phyloP scores from a whole-genome alignment of 2,888 invertebrate genomes.

The Dorcus parallelipipedus region DNA sequence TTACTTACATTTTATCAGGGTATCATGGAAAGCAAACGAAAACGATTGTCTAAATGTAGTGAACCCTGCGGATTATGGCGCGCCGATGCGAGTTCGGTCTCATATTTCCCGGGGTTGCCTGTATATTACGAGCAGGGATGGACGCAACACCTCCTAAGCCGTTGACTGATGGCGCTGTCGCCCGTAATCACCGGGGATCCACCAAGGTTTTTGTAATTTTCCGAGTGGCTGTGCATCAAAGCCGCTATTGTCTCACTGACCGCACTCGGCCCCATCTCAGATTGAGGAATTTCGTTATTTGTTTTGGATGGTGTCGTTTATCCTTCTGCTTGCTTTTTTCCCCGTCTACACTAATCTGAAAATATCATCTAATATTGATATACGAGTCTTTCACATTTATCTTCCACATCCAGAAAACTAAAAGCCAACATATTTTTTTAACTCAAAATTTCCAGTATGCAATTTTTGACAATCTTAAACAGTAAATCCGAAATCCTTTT shows the following conservation, averaged over 20 bases:
- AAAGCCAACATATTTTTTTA: too few species aligned
- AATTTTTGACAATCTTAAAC: too few species aligned
- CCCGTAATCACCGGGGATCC: conserved; percentile 40
- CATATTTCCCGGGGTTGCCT: conserved; percentile 35
- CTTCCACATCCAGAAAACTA: background rate
- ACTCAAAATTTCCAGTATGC: too few species aligned
- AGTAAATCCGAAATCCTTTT: too few species aligned
- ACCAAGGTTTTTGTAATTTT: conserved; percentile 43
- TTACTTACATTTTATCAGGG: background rate
- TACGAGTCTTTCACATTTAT: background rate
- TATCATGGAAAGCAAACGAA: background rate
- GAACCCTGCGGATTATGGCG: conserved; percentile 15
- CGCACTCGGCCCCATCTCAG: conserved; percentile 26
- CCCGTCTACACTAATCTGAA: background rate
- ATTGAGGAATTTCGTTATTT: conserved; percentile 28
- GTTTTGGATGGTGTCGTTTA: conserved; percentile 13
- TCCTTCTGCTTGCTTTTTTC: background rate
- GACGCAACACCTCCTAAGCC: conserved; percentile 40
- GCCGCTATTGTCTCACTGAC: conserved; percentile 37
- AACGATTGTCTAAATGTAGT: background rate
- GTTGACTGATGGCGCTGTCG: conserved; percentile 43
- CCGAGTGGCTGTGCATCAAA: conserved; percentile 43
- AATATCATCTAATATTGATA: background rate
- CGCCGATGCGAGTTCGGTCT: conserved; percentile 31
- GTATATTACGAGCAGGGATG: conserved; percentile 32